Evolutionary conservation across 2,888 invertebrate genomes (phyloP).

Genomic region (Papilio elwesi): DNA sequence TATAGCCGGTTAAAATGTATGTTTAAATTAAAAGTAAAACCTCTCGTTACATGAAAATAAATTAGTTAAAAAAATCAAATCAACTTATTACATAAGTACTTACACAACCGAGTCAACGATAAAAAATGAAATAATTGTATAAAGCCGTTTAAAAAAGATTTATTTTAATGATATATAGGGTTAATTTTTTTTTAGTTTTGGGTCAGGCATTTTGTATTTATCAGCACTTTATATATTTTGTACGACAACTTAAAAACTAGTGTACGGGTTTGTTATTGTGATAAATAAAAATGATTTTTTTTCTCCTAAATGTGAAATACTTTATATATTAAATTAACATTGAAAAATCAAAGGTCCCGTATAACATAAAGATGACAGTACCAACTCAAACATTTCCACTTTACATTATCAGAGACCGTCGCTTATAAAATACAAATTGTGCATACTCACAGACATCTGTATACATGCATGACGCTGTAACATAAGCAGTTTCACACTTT

Average conservation of each 20-base stretch:
- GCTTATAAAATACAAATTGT: conserved; percentile 77
- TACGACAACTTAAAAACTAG: conserved; percentile 67
- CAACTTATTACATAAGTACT: conserved; percentile 84
- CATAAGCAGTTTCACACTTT: conserved; percentile 81
- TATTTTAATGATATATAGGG: conserved; percentile 53
- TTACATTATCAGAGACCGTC: conserved; percentile 67
- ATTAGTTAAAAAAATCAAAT: conserved; percentile 61
- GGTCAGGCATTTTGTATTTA: conserved; percentile 70
- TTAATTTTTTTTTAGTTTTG: conserved; percentile 64
- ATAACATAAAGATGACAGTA: conserved; percentile 56
- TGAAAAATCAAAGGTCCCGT: conserved; percentile 55
- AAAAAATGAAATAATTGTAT: conserved; percentile 61
- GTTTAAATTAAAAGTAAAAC: conserved; percentile 72
- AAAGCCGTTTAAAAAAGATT: conserved; percentile 57
- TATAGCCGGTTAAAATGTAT: conserved; percentile 80
- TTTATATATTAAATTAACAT: conserved; percentile 54
- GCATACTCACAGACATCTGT: conserved; percentile 81
- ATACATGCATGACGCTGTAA: conserved; percentile 82
- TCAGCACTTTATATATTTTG: conserved; percentile 57
- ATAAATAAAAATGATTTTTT: conserved; percentile 46
- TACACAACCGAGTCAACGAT: conserved; percentile 81
- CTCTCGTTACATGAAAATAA: conserved; percentile 78
- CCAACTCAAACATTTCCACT: conserved; percentile 45
- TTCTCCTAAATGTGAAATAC: conserved; percentile 48
- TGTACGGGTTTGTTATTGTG: conserved; percentile 62